Evolutionary conservation across 2,113 vertebrate genomes (phyloP).

Genomic region (Benitochromis conjunctus): DNA sequence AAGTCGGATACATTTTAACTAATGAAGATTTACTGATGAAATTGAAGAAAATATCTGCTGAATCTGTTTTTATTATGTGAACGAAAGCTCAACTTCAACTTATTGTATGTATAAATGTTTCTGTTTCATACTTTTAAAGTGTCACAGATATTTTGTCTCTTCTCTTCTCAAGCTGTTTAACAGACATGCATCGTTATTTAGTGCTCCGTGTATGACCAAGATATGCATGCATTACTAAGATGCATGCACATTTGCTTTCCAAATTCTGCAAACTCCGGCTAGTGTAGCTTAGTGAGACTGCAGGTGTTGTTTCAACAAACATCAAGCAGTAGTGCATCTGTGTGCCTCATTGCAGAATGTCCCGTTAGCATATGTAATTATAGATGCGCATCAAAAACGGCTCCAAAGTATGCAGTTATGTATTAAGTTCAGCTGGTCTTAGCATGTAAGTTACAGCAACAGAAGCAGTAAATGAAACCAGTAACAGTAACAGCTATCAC

Average conservation of each 20-base stretch:
- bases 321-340: neutral
- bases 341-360: neutral
- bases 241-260: neutral
- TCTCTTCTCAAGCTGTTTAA: neutral
- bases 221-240: neutral
- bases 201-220: neutral
- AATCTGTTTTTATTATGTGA: neutral
- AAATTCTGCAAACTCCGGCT: neutral
- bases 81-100: neutral
- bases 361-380: neutral
- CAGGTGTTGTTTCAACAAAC: neutral
- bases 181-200: neutral
- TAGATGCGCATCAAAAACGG: neutral
- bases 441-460: neutral
- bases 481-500: neutral
- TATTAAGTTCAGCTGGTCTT: neutral
- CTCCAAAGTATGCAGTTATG: neutral
- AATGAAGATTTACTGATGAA: neutral
- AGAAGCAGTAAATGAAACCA: neutral
- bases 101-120: neutral
- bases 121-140: neutral
- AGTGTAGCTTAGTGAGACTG: neutral
- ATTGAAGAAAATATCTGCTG: neutral
- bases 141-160: neutral
- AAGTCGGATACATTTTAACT: neutral